phyloP scores from a whole-genome alignment of 2,797 vertebrate genomes.

The Sebastes umbrosus region DNA sequence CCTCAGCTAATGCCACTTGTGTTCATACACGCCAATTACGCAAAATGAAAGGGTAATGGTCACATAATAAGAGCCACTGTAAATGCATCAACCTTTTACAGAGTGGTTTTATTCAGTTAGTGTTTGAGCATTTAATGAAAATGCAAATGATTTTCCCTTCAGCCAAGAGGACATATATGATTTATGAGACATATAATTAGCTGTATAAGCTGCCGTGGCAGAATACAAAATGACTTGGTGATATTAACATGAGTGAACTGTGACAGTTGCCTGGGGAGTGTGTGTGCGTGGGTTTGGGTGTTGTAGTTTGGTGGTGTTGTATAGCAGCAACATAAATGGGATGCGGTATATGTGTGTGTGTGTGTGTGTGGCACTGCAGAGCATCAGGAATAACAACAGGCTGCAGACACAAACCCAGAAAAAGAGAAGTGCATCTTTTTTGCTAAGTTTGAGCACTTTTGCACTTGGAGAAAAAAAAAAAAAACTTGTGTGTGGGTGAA shows the following conservation, averaged over 20 bases:
- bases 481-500: background rate
- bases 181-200: slow-evolving; percentile 74
- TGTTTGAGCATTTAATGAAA: slow-evolving; percentile 50
- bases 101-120: slow-evolving; percentile 45
- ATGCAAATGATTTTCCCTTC: slow-evolving; percentile 66
- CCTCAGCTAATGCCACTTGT: background rate
- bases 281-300: slow-evolving; percentile 17
- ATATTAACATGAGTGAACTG: slow-evolving; percentile 71
- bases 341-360: slow-evolving; percentile 28
- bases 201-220: slow-evolving; percentile 71
- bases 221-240: slow-evolving; percentile 72
- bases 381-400: slow-evolving; percentile 55
- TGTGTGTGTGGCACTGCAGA: slow-evolving; percentile 53
- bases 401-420: slow-evolving; percentile 41
- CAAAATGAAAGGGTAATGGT: slow-evolving; percentile 14
- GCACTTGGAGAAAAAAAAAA: background rate
- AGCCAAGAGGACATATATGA: slow-evolving; percentile 63
- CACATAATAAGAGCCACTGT: slow-evolving; percentile 25
- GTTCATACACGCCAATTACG: slow-evolving; percentile 12
- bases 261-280: slow-evolving; percentile 62
- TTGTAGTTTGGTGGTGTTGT: slow-evolving; percentile 12
- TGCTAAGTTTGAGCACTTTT: slow-evolving; percentile 24
- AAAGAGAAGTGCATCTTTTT: background rate
- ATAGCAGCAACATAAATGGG: slow-evolving; percentile 31
- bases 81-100: slow-evolving; percentile 53